These are phyloP conservation scores for Eupithecia tripunctaria DNA, from an alignment of 2,888 invertebrate genomes.

Conservation along the genomic window DNA sequence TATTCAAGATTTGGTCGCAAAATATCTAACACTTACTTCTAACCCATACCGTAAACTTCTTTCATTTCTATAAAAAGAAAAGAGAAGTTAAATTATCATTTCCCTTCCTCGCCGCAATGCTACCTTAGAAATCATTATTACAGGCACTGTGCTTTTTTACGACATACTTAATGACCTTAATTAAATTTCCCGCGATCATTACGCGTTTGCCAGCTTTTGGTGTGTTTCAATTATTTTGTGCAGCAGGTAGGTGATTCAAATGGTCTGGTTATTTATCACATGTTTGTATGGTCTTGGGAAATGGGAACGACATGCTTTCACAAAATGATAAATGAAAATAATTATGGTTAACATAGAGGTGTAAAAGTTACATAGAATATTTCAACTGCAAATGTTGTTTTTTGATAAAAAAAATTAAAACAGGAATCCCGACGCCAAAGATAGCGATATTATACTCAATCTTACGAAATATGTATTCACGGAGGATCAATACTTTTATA, in stretches of 20 bases:
- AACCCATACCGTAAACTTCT: slow-evolving; percentile 8
- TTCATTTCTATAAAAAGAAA: slow-evolving; percentile 14
- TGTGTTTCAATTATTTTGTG: slow-evolving; percentile 44
- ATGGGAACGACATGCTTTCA: slow-evolving; percentile 2
- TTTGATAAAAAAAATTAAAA: not conserved
- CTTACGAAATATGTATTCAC: not conserved
- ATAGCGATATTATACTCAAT: not conserved
- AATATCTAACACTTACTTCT: not conserved
- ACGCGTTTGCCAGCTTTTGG: slow-evolving; percentile 43
- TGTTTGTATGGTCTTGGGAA: slow-evolving; percentile 11
- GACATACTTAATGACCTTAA: slow-evolving; percentile 44
- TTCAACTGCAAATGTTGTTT: not conserved
- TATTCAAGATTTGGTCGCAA: not conserved
- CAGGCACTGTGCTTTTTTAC: slow-evolving; percentile 41
- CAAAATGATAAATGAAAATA: slow-evolving; percentile 2
- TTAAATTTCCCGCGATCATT: slow-evolving; percentile 44
- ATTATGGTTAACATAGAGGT: not conserved
- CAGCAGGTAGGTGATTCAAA: slow-evolving; percentile 37
- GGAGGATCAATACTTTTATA: slow-evolving; percentile 22
- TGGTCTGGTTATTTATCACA: slow-evolving; percentile 26
- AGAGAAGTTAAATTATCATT: slow-evolving; percentile 21
- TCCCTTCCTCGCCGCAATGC: slow-evolving; percentile 18
- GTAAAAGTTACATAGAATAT: not conserved
- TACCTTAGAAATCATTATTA: slow-evolving; percentile 36
- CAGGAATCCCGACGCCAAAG: not conserved